Base-by-base conservation (phyloP, 2,888 invertebrate species). In the Adineta ricciae region DNA sequence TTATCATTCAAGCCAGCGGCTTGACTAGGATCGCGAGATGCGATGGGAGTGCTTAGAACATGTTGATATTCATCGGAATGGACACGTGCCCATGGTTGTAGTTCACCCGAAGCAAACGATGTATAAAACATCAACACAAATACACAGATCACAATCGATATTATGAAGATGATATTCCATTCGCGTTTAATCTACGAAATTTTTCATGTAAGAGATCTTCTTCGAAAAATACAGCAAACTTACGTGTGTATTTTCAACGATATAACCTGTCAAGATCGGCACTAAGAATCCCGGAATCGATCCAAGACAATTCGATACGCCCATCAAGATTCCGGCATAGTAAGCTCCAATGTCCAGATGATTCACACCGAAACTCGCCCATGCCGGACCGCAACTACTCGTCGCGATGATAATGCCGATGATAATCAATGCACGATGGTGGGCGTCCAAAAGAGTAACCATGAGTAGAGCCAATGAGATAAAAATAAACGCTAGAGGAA, bases 231-330 rank as follows among this genome's bases (percentile, higher is more conserved):
- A 24, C n/a, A n/a, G n/a, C n/a, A 41, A 83, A 87, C 88, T 89
- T 89, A 94, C 95, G 92, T 94, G 41, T 14, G 78, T 93, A 87
- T 94, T 91, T 86, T 92, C 92, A 27, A 95, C 94, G 85, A 96
- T 93, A 84, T 93, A 92, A 14, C 95, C 95, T 0, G 95, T 94
- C 0, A 96, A 90, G 21, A 94, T 92, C 0, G 96, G 96, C 89
- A 95, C 95, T n/a, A 96, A 91, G 88, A 96, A 95, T 49, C 96
- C 96, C 0, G 96, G 96, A 84, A 96, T 91, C 0, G 96, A 96
- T 0, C 95, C 96, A 87, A 96, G 91, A 0, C 96, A 96, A 91
- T 96, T 96, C 19, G 95, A 94, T 19, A 96, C 91, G 0, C 96
- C 96, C 95, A 96, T 95, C 85, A 96, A 91, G 0, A 96, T 93